These are phyloP conservation scores for Pheosia tremula DNA, from an alignment of 2,888 invertebrate genomes.

Conservation along the genomic window DNA sequence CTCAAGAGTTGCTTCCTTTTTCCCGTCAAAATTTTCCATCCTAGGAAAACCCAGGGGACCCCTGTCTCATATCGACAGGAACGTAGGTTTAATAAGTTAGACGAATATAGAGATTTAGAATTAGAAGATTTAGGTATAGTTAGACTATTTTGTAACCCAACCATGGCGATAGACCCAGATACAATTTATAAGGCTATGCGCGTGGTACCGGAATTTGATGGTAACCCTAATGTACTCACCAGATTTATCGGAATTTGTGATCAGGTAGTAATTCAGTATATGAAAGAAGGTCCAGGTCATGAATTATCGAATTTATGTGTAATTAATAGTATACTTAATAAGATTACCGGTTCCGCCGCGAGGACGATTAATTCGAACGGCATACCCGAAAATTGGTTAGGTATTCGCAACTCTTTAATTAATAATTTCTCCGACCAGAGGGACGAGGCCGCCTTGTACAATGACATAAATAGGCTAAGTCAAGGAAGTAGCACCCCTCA, in stretches of 20 bases:
- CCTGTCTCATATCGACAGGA: not conserved
- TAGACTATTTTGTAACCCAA: too few relatives aligned
- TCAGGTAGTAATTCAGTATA: conserved; percentile 14
- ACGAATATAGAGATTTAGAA: conserved; percentile 5
- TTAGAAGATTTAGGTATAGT: not conserved
- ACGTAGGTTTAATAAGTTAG: conserved; percentile 5
- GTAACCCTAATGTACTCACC: conserved; percentile 27
- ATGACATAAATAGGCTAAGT: conserved; percentile 17
- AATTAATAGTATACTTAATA: conserved; percentile 14
- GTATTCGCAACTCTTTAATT: conserved; percentile 27
- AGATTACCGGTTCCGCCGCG: conserved; percentile 10
- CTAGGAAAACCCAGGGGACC: not conserved
- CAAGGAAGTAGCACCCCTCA: conserved; percentile 29
- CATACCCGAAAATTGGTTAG: conserved; percentile 28
- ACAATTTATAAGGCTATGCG: conserved; percentile 5
- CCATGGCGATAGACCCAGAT: conserved; percentile 3
- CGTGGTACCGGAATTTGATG: conserved; percentile 22
- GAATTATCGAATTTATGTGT: conserved; percentile 13
- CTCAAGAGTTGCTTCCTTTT: conserved; percentile 14
- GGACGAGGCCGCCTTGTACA: conserved; percentile 16
- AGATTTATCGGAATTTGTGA: conserved; percentile 39
- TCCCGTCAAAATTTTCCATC: conserved; percentile 12
- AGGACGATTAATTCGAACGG: conserved; percentile 23
- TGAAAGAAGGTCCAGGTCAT: conserved; percentile 3
- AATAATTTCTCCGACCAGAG: conserved; percentile 39